These are phyloP conservation scores for Lasioglossum marginatum DNA, from an alignment of 2,888 invertebrate genomes.

Conservation along the genomic window DNA sequence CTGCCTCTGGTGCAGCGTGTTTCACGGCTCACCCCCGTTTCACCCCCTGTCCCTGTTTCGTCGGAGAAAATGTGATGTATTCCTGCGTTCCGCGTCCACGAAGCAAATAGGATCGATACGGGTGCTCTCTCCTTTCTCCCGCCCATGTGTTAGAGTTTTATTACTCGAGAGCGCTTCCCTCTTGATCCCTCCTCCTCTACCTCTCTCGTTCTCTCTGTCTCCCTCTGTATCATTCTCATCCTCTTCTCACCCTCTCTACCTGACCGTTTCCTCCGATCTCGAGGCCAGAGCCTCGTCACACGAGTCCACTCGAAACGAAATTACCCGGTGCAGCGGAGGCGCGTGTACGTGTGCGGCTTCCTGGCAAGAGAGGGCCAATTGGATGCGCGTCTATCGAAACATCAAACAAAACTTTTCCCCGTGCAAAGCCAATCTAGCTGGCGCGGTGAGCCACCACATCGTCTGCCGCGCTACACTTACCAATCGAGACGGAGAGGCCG, in stretches of 20 bases:
- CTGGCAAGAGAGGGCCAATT: constrained; percentile 47
- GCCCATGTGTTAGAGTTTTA: constrained; percentile 42
- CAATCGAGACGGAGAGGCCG: constrained; percentile 21
- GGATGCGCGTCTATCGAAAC: constrained; percentile 60
- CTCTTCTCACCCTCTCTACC: not conserved
- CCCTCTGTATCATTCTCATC: not conserved
- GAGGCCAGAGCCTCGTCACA: constrained; percentile 42
- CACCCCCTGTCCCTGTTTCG: not conserved
- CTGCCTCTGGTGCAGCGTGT: not conserved
- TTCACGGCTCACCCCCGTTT: no score
- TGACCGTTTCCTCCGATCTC: constrained; percentile 29
- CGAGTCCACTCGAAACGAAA: constrained; percentile 69
- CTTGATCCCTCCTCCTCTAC: not conserved
- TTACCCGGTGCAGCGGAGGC: constrained; percentile 55
- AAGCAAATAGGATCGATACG: constrained; percentile 65
- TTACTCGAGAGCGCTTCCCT: constrained; percentile 34
- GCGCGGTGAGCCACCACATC: constrained; percentile 19
- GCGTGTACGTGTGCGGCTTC: constrained; percentile 40
- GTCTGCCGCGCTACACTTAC: constrained; percentile 45
- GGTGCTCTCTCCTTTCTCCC: constrained; percentile 21
- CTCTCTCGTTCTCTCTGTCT: not conserved
- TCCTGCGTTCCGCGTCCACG: constrained; percentile 43
- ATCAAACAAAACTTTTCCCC: constrained; percentile 58
- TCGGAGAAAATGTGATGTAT: constrained; percentile 57
- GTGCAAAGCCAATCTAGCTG: constrained; percentile 51